Evolutionary conservation across 2,113 vertebrate species (phyloP).

Genomic region (Esox niger): DNA sequence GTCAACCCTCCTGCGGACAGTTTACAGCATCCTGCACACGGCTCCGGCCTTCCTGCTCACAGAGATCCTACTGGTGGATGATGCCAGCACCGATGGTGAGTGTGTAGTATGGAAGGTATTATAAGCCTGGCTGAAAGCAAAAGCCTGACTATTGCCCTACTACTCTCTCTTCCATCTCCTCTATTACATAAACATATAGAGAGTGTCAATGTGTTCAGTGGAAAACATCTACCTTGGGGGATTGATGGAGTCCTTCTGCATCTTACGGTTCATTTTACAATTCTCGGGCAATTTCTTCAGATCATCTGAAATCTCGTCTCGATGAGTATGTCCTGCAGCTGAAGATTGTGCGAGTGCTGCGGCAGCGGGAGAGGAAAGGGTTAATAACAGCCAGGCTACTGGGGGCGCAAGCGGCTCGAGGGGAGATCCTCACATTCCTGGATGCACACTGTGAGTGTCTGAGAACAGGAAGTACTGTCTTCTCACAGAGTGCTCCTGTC

Average conservation of each 20-base stretch:
- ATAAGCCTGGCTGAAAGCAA: not conserved
- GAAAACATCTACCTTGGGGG: too few species aligned
- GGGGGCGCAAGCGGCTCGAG: slow-evolving; percentile 75
- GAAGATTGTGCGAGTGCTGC: slow-evolving; percentile 75
- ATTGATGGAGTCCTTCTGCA: too few species aligned
- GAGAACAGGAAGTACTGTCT: too few species aligned
- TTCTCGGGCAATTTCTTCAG: slow-evolving; percentile 47
- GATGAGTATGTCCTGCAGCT: slow-evolving; percentile 76
- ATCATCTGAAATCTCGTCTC: slow-evolving; percentile 73
- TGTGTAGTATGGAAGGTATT: not conserved
- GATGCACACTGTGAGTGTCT: slow-evolving; percentile 83
- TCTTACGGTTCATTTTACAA: too few species aligned
- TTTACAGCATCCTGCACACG: slow-evolving; percentile 81
- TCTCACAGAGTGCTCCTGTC: not conserved
- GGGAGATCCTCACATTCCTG: slow-evolving; percentile 83
- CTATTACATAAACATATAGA: too few species aligned
- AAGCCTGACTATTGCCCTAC: too few species aligned
- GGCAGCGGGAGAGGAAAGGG: slow-evolving; percentile 78
- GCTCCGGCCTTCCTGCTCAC: slow-evolving; percentile 76
- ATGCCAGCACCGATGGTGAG: slow-evolving; percentile 76
- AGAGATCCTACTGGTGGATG: slow-evolving; percentile 82
- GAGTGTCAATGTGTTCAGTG: too few species aligned
- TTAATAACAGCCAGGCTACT: slow-evolving; percentile 78
- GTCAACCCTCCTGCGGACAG: slow-evolving; percentile 74
- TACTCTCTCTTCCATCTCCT: too few species aligned